Evolutionary conservation across 2,797 vertebrate genomes (phyloP), one percentile per base, ranked within the genome.

Genomic region (Crenuchus spilurus): DNA sequence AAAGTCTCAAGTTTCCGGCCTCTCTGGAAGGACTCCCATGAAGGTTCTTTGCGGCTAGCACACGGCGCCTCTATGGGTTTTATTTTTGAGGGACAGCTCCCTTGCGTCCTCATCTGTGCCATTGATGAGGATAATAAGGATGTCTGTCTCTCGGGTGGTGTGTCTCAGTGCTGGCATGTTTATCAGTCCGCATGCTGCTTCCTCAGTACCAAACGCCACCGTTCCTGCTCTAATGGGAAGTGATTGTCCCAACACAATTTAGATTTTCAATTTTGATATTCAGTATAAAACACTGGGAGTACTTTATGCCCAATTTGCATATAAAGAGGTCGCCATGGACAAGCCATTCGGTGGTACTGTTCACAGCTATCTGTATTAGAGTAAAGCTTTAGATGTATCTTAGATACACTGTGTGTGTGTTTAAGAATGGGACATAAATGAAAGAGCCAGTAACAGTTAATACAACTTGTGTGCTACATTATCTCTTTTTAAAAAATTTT

Each of bases 271-370:
- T 76, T 78, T 57, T 76, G 72, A 74, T 80, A 87, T 84, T 86
- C 80, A 78, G 79, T 79, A 83, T 87, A 70, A 75, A 85, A 81
- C 84, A 41, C 3, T 58, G 75, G 31, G 22, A 82, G 72, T 54
- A 79, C 69, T 72, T 85, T 76, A 28, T 84, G 79, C 72, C 52
- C 67, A 66, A 88, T 91, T 91, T 89, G 80, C 88, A 90, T 90
- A 87, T 89, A 87, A 91, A 90, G 89, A 88, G 85, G 70, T 54
- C 78, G 82, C 72, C 72, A 82, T 84, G 86, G 70, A 75, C 44
- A 20, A 33, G 57, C 46, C 65, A 18, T 66, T 68, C 44, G 35
- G 39, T 61, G 48, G n/a, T 86, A 79, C 77, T 81, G 84, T 86
- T 83, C 82, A 74, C n/a, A 9, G 20, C 82, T 85, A 86, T 88